Base-by-base conservation (phyloP, 2,113 vertebrate genomes). In the Edolisoma coerulescens region DNA sequence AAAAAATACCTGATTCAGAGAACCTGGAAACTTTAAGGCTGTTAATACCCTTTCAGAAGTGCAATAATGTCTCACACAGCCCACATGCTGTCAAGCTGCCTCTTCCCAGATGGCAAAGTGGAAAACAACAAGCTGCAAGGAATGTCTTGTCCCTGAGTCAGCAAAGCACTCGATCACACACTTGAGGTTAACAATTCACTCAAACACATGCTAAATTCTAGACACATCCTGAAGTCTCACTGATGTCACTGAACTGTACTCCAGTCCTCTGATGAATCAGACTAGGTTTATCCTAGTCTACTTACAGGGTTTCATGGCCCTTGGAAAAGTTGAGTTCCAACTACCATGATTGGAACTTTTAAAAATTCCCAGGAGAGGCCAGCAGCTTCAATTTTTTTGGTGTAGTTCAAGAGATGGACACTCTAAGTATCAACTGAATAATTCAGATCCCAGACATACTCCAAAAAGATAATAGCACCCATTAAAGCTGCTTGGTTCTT, bases 41-140 rank as follows among this genome's bases (percentile, higher is more conserved):
- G 59, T 90, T 96, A 70, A 84, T 67, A 87, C 30, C 92, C 71
- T 92, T 91, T 50, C 79, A 85, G 71, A 88, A 83, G 61, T 0
- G 37, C 82, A 86, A 28, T 88, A 33, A 95, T 53, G 86, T 96
- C 94, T 96, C 91, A 94, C 89, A 95, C 93, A 95, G 92, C 92
- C 92, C 83, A 88, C 83, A 9, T 82, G 73, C 90, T 96, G 96
- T 89, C 94, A 93, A 91, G 68, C 71, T 95, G 89, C 89, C 50
- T 92, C 88, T 61, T 96, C 89, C 93, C 96, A 96, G 90, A 94
- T 90, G 86, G 96, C 79, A 77, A 90, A 91, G 85, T 96, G 93
- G 84, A 91, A 96, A 96, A 96, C 90, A 94, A 91, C 91, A 91
- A 95, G 71, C 89, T 80, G 50, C 63, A 87, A 91, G 84, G 87